A percentile compares a stretch with the other conserved stretches of the same genome.
These are phyloP conservation scores for Eospalax fontanierii DNA, from an alignment of 2,797 vertebrate species.

Conservation along the genomic window DNA sequence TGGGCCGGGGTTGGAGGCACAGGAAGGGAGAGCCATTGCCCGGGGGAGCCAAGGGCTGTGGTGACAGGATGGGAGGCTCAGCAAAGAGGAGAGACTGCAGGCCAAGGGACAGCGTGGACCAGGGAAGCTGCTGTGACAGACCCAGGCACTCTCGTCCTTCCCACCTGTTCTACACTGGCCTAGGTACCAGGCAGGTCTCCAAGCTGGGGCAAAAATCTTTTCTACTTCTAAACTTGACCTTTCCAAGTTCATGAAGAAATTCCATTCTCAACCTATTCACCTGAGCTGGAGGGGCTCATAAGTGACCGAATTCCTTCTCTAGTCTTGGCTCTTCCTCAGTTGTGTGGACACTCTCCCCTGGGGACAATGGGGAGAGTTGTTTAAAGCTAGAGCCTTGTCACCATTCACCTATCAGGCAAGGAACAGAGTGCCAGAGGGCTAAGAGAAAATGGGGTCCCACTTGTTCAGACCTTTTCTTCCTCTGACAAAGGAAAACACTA, in stretches of 20 bases:
- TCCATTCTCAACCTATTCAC: neutral
- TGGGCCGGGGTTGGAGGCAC: neutral
- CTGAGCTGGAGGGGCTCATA: neutral
- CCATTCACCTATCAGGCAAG: neutral
- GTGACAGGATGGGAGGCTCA: no score
- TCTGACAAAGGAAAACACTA: neutral
- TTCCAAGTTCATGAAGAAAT: neutral
- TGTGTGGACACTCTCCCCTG: neutral
- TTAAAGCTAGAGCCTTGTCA: neutral
- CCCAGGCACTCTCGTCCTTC: neutral
- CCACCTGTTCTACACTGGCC: rapidly evolving
- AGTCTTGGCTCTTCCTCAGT: neutral
- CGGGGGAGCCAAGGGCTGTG: neutral
- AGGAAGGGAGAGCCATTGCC: rapidly evolving
- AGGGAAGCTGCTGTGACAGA: no score
- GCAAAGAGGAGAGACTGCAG: neutral
- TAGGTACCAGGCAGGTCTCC: rapidly evolving
- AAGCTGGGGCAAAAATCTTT: neutral
- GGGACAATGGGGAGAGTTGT: neutral
- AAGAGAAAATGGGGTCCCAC: neutral
- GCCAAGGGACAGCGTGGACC: no score
- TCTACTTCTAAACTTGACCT: no score
- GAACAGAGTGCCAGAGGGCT: neutral
- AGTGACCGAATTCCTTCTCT: neutral
- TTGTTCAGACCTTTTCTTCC: neutral